These are phyloP conservation scores for Candidula unifasciata DNA, from an alignment of 2,888 invertebrate genomes.

Conservation along the genomic window DNA sequence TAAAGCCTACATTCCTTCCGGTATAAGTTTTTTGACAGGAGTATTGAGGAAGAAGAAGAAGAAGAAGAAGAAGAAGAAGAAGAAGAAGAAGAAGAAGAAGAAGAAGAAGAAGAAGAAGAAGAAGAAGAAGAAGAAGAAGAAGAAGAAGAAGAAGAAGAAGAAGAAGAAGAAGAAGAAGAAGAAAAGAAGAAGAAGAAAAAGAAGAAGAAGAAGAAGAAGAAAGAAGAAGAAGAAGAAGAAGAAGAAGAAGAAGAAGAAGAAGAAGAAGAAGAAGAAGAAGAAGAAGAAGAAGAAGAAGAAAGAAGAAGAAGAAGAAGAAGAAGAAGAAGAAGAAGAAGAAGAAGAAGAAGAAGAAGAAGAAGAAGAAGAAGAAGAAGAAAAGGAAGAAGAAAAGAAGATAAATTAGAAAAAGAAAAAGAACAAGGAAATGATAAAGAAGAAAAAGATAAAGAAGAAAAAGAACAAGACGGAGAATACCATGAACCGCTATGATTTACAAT, in stretches of 20 bases:
- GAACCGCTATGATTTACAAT: no score
- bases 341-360: neutral
- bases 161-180: constrained; percentile 15
- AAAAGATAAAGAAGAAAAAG: no score
- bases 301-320: constrained; percentile 12
- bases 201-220: no score
- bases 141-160: constrained; percentile 3
- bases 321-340: constrained; percentile 15
- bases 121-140: neutral
- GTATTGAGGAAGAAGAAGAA: no score
- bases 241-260: constrained; percentile 9
- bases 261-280: constrained; percentile 14
- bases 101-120: neutral
- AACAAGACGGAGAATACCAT: no score
- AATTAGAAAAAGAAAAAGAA: no score
- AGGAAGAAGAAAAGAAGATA: no score
- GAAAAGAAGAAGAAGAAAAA: no score
- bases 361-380: neutral
- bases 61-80: neutral
- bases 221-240: neutral
- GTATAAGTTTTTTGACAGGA: no score
- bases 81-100: neutral
- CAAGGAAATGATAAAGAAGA: neutral
- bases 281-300: constrained; percentile 7
- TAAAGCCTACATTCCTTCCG: no score